Evolutionary conservation across 2,888 invertebrate genomes (phyloP).

Genomic region (Pseudococcus jackbeardsleyi): DNA sequence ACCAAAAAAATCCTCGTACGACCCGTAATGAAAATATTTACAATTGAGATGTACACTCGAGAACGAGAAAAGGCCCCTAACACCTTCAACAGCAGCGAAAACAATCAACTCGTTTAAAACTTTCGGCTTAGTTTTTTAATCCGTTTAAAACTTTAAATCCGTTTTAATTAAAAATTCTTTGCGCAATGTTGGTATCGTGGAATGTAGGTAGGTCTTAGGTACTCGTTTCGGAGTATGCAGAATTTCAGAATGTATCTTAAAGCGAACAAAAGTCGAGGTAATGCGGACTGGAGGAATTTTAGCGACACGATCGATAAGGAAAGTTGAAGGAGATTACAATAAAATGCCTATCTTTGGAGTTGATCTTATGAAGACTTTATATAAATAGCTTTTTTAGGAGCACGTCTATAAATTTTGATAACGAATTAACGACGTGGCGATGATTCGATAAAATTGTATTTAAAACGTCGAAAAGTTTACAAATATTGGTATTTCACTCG

Average conservation of each 20-base stretch:
- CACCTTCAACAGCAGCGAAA: neutral
- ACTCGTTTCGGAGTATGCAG: neutral
- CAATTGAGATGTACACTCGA: conserved; percentile 13
- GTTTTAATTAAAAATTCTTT: conserved; percentile 33
- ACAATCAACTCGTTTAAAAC: conserved; percentile 41
- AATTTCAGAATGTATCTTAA: neutral
- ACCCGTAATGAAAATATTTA: conserved; percentile 37
- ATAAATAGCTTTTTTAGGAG: neutral
- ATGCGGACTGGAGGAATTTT: neutral
- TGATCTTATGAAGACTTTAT: neutral
- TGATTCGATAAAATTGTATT: neutral
- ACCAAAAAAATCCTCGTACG: neutral
- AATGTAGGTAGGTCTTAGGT: neutral
- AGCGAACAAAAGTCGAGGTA: neutral
- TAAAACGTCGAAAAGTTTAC: neutral
- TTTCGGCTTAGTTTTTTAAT: conserved; percentile 15
- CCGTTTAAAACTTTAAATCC: conserved; percentile 39
- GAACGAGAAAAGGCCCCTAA: conserved; percentile 3
- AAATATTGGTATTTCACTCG: neutral
- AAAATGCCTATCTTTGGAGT: neutral
- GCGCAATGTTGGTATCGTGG: neutral
- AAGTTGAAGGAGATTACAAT: neutral
- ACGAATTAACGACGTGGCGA: neutral
- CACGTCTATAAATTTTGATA: neutral
- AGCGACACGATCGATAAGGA: neutral